Base-by-base conservation (phyloP, 2,888 invertebrate species). In the Orthosia gothica region DNA sequence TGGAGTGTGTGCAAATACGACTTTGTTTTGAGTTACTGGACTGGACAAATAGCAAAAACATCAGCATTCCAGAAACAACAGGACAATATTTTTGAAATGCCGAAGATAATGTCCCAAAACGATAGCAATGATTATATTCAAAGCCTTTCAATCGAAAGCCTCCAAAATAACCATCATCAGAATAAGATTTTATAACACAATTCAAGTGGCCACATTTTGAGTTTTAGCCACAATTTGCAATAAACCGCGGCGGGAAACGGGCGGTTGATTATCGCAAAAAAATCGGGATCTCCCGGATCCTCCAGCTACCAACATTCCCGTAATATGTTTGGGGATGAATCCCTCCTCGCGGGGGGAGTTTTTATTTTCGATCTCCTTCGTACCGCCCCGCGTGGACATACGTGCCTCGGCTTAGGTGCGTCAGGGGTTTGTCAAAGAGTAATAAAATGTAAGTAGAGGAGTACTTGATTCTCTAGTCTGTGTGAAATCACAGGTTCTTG, bases 361-460 rank as follows among this genome's bases (percentile, higher is more conserved):
- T 95, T 95, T 95, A 95, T 95, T 95, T 95, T 94, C 95, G 93
- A 94, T 94, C 93, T 93, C 92, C 92, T 92, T 90, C 89, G 89
- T 85, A 81, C 92, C 92, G 87, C 90, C 91, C 92, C 87, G 87
- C 91, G 89, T 91, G 94, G 94, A 94, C 94, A 94, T 94, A 94
- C 94, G 93, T 93, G 92, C 91, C 88, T 86, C 83, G 76, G 88
- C 88, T 90, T 90, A 91, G 92, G 93, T 93, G 92, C 90, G 92
- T 90, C 85, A 88, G 87, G 88, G 79, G 82, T 87, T 85, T 67
- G 76, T 62, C 88, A 90, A 81, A 91, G 91, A 80, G 68, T 82
- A 78, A 84, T 77, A 79, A 82, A 82, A 82, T 74, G 57, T 57
- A 26, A 15, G 55, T 66, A 74, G 70, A 82, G 11, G 61, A 26